A percentile compares a stretch with the other conserved stretches of the same genome.
phyloP scores from a whole-genome alignment of 2,888 invertebrate species.

The Zeuzera pyrina region DNA sequence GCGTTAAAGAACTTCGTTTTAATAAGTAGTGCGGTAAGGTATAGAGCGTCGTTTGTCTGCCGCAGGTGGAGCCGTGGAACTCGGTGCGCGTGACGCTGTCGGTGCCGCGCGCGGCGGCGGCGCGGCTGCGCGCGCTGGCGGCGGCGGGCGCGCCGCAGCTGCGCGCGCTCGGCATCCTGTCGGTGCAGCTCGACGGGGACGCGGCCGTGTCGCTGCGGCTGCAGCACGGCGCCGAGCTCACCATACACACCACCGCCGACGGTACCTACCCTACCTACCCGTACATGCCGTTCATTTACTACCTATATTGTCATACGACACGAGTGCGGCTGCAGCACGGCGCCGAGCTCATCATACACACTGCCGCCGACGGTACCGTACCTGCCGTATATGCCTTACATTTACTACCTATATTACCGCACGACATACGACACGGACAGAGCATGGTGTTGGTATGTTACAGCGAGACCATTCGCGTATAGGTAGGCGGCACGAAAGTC shows the following conservation, averaged over 20 bases:
- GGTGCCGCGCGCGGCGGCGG: slow-evolving; percentile 96
- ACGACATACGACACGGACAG: no score
- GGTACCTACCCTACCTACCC: no score
- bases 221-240: slow-evolving; percentile 64
- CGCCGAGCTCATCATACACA: slow-evolving; percentile 54
- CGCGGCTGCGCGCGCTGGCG: slow-evolving; percentile 91
- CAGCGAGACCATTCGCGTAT: no score
- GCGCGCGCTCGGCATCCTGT: slow-evolving; percentile 93
- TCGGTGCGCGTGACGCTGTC: slow-evolving; percentile 98
- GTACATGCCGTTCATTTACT: no score
- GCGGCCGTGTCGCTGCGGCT: slow-evolving; percentile 82
- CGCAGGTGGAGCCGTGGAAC: slow-evolving; percentile 97
- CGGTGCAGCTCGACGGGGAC: slow-evolving; percentile 94
- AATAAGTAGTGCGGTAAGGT: no score
- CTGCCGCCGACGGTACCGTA: slow-evolving; percentile 47
- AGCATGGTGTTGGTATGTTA: no score
- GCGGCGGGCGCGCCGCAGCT: slow-evolving; percentile 91
- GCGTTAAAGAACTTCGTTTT: no score
- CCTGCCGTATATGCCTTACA: no score
- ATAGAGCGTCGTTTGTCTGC: no score
- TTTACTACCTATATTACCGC: no score
- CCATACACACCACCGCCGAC: slow-evolving; percentile 50
- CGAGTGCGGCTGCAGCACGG: slow-evolving; percentile 75
- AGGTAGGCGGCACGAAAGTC: no score
- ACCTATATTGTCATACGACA: no score